Base-by-base conservation (phyloP, 2,888 invertebrate species). In the Brenthis daphne region DNA sequence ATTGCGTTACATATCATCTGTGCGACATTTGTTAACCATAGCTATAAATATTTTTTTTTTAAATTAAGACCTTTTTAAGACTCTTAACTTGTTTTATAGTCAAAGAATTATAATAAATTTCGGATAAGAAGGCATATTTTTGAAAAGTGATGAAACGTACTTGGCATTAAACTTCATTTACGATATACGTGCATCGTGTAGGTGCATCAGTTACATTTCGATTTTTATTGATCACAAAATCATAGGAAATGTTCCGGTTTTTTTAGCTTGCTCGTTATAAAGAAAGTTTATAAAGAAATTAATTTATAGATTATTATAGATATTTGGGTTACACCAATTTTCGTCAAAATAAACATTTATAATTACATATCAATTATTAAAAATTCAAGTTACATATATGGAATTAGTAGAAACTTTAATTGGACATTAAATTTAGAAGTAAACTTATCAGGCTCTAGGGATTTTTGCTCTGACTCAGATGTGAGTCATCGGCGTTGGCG, bases 401-500 rank as follows among this genome's bases (percentile, higher is more conserved):
- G 57, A 63, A 43, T 50, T 69, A 54, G 64, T 65, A 64, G 51
- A 65, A 55, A 68, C 48, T 60, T 61, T 70, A 69, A 70, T 70
- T 70, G 63, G 33, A 57, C 20, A 54, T 37, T 60, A 66, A 66
- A 68, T 54, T 51, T 72, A 64, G 51, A 71, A 72, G 68, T 68
- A 60, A 66, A 68, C 48, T 57, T 70, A 53, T 68, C 66, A 68
- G 67, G 33, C 63, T 57, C 57, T 63, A 48, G 65, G 76, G 74
- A 75, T 82, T 78, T 78, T 77, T 78, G 80, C 76, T 80, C 80
- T 85, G 88, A 88, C 80, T 88, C 88, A 87, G 84, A 79, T 81
- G 80, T 90, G 90, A 91, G 85, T 91, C 90, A 90, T 73, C 76
- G 74, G 75, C 75, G 75, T 77, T 77, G 72, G 78, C 74, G 77